phyloP scores from a whole-genome alignment of 2,888 invertebrate genomes.

The Loripinus fragilis region DNA sequence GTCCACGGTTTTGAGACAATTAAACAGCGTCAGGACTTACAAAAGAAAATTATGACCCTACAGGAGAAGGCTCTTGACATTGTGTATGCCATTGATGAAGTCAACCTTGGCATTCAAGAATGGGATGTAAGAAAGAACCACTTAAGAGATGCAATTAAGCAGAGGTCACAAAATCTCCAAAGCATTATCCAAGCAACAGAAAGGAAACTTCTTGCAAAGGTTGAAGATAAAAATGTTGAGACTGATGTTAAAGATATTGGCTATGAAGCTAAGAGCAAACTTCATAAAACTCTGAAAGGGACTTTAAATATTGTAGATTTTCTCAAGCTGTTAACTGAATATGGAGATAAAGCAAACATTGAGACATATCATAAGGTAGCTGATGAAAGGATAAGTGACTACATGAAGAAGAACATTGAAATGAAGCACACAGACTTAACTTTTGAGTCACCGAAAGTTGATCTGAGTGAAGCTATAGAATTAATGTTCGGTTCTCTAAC shows the following conservation, averaged over 20 bases:
- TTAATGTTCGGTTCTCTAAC: conserved; percentile 52
- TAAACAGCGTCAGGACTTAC: conserved; percentile 58
- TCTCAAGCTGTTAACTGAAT: conserved; percentile 52
- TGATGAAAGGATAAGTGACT: conserved; percentile 22
- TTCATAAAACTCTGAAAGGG: conserved; percentile 54
- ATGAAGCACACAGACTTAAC: conserved; percentile 21
- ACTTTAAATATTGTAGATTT: conserved; percentile 58
- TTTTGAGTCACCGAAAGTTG: conserved; percentile 43
- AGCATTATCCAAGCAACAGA: conserved; percentile 65
- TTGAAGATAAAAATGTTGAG: conserved; percentile 59
- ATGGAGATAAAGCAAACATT: conserved; percentile 47
- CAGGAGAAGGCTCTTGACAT: conserved; percentile 60
- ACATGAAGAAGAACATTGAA: conserved; percentile 13
- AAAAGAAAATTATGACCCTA: conserved; percentile 49
- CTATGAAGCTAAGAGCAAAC: conserved; percentile 40
- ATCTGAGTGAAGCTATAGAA: conserved; percentile 36
- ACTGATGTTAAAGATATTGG: conserved; percentile 41
- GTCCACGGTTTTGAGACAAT: conserved; percentile 53
- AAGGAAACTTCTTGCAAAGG: conserved; percentile 61
- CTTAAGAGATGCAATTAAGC: conserved; percentile 58
- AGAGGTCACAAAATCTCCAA: conserved; percentile 66
- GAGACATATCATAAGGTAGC: conserved; percentile 33
- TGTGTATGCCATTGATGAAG: conserved; percentile 55
- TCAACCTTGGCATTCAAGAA: conserved; percentile 44
- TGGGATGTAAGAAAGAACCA: conserved; percentile 40